These are phyloP conservation scores for Cecidostiba fungosa DNA, from an alignment of 2,888 invertebrate genomes.

Conservation along the genomic window DNA sequence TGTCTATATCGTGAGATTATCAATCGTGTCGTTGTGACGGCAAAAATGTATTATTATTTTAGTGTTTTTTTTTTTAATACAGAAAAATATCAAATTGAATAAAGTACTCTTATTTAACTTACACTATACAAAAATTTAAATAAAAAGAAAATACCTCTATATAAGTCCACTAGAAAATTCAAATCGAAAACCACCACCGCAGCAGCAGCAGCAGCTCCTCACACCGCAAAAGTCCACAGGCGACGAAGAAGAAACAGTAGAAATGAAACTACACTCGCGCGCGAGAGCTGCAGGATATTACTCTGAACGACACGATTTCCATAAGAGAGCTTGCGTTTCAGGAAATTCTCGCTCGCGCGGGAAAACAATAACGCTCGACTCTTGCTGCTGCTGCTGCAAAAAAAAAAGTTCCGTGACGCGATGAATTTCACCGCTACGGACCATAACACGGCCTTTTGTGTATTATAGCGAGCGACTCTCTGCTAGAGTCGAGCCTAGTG, in stretches of 20 bases:
- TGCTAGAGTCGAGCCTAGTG: not conserved
- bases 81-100: no score
- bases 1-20: no score
- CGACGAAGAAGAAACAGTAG: not conserved
- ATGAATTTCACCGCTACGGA: constrained; percentile 55
- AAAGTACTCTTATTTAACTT: no score
- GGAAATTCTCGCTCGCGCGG: constrained; percentile 26
- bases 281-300: not conserved
- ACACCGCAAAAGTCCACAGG: not conserved
- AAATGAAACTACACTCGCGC: not conserved
- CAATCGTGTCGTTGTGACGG: no score
- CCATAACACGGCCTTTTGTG: constrained; percentile 35
- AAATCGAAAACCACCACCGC: no score
- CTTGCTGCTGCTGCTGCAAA: not conserved
- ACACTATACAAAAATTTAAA: no score
- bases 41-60: no score
- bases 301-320: not conserved
- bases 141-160: no score
- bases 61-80: no score
- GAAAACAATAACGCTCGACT: constrained; percentile 36
- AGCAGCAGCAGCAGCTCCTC: no score
- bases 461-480: not conserved
- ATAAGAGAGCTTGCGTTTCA: constrained; percentile 24
- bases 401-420: constrained; percentile 44
- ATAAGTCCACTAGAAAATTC: no score